Evolutionary conservation across 2,113 vertebrate species (phyloP), one percentile per base, ranked within the genome.

Genomic region (Psilopogon haemacephalus): DNA sequence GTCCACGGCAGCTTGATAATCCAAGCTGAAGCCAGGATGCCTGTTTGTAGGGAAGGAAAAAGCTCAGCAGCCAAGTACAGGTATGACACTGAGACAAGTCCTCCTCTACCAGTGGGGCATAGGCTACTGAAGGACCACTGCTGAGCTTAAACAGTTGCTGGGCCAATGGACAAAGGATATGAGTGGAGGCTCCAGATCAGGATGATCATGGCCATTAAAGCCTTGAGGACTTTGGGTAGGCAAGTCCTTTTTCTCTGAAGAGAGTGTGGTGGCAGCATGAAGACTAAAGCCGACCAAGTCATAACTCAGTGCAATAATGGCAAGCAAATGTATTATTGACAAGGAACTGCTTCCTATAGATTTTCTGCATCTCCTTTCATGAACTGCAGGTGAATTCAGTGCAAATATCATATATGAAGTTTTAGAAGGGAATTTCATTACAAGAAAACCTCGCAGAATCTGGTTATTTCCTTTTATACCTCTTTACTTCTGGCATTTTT

Each of bases 101-200:
- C 7, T 32, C 12, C 40, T 42, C 26, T 20, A 50, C 10, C 40
- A 40, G 4, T 0, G 1, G 15, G 2, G 2, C 12, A 56, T 6
- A 35, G 14, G 17, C 30, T 4, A 9, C 16, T 23, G 2, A 38
- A 63, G 24, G 15, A 1, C 30, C 33, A 42, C 35, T 26, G 21
- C 33, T 58, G 17, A 77, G 20, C 17, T 89, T 70, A 64, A 56
- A 63, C 55, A 58, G 26, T 11, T 50, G 13, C 30, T 19, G 77
- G 27, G 17, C 15, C 8, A 26, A 27, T 7, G 20, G 18, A 32
- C 32, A 68, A 60, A 37, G 37, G 10, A 27, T 28, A 32, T 42
- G 42, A 52, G 9, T 44, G 44, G 27, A 73, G 10, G 32, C 27
- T 73, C 28, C 65, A 78, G 37, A 32, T 76, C 54, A 35, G 44